Evolutionary conservation across 1,140 invertebrate species (phyloP), one percentile per base, ranked within the genome.

Genomic region (Acromyrmex heyeri): DNA sequence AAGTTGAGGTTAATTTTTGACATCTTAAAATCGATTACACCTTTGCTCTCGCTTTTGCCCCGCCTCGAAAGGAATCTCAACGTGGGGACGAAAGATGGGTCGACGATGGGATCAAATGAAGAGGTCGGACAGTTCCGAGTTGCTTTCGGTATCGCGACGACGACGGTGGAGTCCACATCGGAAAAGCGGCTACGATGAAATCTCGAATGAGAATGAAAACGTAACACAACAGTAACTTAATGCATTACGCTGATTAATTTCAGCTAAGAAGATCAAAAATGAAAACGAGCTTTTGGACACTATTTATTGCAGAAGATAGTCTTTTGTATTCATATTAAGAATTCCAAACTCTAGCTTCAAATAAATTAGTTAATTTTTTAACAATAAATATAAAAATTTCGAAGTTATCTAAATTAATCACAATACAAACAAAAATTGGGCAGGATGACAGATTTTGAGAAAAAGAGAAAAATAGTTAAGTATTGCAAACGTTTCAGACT

Each of bases 11-110:
- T 48, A 30, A 83, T 27, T 3, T 73, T 18, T 24, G 55, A 50
- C 4, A 62, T 83, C 0, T 62, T 61, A 34, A 73, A 75, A 73
- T 75, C 4, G 16, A 69, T 14, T 34, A 27, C n/a, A 69, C 8
- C 59, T 77, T 77, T 62, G n/a, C n/a, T 38, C 34, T 38, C 34
- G 34, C 34, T 38, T 38, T 38, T 3, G 7, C 18, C 16, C 38
- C 10, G 27, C 1, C 18, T 16, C 53, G 1, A 61, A 73, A 97
- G 96, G 96, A 90, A 94, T 97, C 69, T 95, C 96, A 7, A 96
- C 96, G n/a, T 97, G 96, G 97, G 96, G 96, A 53, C 96, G 95
- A 91, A 96, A 96, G 93, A 96, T 97, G 53, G 96, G 96, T n/a
- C 94, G 94, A 78, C 96, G 96, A 91, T 97, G 96, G 96, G 96